Conservation (phyloP, 1,140 invertebrate genomes). For the Ctenoplectra terminalis region DNA sequence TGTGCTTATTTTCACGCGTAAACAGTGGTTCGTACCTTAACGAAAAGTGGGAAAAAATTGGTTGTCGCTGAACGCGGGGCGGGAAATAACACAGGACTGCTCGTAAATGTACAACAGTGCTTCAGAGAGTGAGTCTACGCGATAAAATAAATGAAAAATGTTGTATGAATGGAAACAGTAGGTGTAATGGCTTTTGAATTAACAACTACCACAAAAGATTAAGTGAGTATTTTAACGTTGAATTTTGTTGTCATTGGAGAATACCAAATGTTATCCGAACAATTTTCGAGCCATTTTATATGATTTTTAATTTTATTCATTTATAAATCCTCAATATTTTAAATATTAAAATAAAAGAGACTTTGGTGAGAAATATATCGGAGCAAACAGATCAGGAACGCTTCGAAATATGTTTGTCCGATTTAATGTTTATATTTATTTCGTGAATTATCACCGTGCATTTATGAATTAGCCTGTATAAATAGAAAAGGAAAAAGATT, state of each 20-base stretch:
- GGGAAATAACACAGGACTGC: background rate
- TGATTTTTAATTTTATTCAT: no score
- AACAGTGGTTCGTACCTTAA: background rate
- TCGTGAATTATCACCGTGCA: background rate
- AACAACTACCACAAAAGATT: background rate
- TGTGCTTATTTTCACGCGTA: constrained; percentile 33
- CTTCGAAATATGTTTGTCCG: background rate
- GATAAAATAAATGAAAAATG: constrained; percentile 1
- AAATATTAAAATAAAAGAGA: no score
- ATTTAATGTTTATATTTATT: background rate
- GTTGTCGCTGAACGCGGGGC: background rate
- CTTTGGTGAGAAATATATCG: no score
- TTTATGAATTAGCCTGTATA: background rate
- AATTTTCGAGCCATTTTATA: background rate
- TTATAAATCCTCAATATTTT: no score
- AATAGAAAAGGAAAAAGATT: no score
- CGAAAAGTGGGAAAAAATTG: background rate
- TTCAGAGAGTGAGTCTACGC: background rate
- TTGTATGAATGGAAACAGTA: background rate
- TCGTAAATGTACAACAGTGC: background rate
- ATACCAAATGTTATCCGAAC: background rate
- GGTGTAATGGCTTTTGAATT: background rate
- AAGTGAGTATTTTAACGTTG: background rate
- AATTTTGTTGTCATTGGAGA: background rate
- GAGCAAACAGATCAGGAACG: no score